A percentile compares a stretch with the other conserved stretches of the same genome.
Evolutionary conservation across 2,113 vertebrate species (phyloP).

Genomic region (Eurystomus gularis): DNA sequence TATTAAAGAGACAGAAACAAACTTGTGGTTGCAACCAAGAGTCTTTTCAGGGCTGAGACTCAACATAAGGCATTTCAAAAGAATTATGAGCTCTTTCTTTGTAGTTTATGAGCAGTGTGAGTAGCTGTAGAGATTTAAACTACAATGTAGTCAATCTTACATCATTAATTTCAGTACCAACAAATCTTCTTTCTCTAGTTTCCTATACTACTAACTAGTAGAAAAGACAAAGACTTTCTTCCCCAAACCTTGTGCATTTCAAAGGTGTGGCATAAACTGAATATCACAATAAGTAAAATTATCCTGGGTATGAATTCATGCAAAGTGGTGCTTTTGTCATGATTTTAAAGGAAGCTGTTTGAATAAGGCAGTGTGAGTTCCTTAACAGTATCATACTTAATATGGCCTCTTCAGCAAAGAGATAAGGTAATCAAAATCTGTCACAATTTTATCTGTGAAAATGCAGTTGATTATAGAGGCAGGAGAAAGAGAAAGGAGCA

Average conservation of each 20-base stretch:
- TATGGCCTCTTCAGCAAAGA: not conserved
- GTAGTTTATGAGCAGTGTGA: not conserved
- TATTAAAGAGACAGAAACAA: not conserved
- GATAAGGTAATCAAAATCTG: not conserved
- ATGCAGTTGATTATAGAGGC: not conserved
- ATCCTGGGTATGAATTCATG: not conserved
- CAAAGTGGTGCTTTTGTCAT: not conserved
- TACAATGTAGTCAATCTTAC: not conserved
- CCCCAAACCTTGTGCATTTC: not conserved
- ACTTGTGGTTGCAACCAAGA: not conserved
- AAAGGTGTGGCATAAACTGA: not conserved
- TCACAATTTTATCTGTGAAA: not conserved
- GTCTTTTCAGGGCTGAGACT: not conserved
- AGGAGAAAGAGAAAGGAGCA: not conserved
- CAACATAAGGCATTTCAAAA: not conserved
- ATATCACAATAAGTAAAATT: not conserved
- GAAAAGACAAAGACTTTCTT: not conserved
- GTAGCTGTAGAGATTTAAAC: not conserved
- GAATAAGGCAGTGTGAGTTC: not conserved
- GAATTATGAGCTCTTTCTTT: not conserved
- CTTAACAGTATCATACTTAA: not conserved
- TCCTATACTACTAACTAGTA: not conserved
- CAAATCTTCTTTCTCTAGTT: not conserved
- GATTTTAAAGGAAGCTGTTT: not conserved
- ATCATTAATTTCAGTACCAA: not conserved